phyloP scores from a whole-genome alignment of 2,888 invertebrate genomes.

The Ophion obscuratus region DNA sequence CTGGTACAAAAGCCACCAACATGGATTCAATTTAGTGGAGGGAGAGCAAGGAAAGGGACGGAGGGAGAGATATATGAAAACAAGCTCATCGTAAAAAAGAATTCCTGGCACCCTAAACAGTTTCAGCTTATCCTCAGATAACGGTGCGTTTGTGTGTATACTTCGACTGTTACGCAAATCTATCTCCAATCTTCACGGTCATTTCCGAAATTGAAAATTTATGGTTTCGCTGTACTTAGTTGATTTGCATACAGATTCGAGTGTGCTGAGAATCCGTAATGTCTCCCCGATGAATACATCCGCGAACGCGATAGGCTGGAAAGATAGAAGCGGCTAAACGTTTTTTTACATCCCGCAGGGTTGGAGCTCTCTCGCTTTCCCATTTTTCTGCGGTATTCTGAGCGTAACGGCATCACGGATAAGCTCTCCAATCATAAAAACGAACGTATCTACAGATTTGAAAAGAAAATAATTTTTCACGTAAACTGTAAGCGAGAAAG shows the following conservation, averaged over 20 bases:
- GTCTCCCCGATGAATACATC: slow-evolving; percentile 34
- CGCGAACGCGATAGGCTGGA: slow-evolving; percentile 6
- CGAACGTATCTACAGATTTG: neutral
- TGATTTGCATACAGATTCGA: slow-evolving; percentile 44
- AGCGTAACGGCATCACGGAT: slow-evolving; percentile 13
- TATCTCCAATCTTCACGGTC: slow-evolving; percentile 41
- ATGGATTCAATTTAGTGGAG: neutral
- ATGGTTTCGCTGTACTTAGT: slow-evolving; percentile 29
- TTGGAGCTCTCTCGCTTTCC: neutral
- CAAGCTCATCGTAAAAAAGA: slow-evolving; percentile 2
- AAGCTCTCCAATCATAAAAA: slow-evolving; percentile 24
- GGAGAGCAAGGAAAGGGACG: neutral
- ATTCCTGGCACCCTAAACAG: slow-evolving; percentile 10
- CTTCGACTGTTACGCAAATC: slow-evolving; percentile 7
- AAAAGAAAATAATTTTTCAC: slow-evolving; percentile 8
- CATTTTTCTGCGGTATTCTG: neutral
- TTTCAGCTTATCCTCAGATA: slow-evolving; percentile 2
- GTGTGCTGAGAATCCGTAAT: slow-evolving; percentile 36
- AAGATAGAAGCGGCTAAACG: slow-evolving; percentile 5
- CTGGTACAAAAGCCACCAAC: neutral
- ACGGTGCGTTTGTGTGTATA: neutral
- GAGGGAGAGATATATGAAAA: slow-evolving; percentile 5
- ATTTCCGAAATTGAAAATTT: slow-evolving; percentile 47
- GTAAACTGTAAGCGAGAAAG: slow-evolving; percentile 6
- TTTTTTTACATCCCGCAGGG: neutral